Conservation (phyloP, 2,113 vertebrate genomes). For the Brachyhypopomus gauderio region DNA sequence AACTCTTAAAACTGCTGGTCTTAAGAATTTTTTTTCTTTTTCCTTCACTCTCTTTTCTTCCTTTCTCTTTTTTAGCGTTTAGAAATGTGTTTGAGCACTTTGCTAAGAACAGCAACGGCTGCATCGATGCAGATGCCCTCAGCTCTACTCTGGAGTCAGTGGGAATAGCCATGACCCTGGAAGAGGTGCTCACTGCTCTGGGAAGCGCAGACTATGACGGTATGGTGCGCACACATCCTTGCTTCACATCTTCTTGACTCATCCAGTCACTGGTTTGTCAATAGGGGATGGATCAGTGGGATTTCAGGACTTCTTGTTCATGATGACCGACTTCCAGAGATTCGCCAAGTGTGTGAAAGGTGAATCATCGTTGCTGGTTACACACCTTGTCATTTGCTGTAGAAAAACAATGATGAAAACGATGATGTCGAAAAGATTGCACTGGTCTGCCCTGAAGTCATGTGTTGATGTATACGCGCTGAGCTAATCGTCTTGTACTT, state of each 20-base stretch:
- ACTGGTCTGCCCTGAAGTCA: too few relatives aligned
- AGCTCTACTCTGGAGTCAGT: slow-evolving; percentile 5
- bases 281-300: slow-evolving; percentile 33
- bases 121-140: neutral
- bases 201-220: slow-evolving; percentile 29
- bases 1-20: neutral
- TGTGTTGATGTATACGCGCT: too few relatives aligned
- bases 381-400: neutral
- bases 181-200: neutral
- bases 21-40: neutral
- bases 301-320: slow-evolving; percentile 41
- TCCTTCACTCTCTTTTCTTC: neutral
- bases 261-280: neutral
- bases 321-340: slow-evolving; percentile 23
- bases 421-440: neutral
- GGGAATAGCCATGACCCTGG: neutral
- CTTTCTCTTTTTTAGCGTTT: slow-evolving; percentile 11
- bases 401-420: neutral
- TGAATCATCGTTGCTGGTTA: neutral
- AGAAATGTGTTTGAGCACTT: slow-evolving; percentile 32
- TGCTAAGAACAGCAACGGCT: neutral
- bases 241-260: too few relatives aligned
- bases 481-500: too few relatives aligned
- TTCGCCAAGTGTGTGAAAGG: slow-evolving; percentile 30
- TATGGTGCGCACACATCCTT: neutral